A percentile compares a stretch with the other conserved stretches of the same genome.
Evolutionary conservation across 2,888 invertebrate species (phyloP).

Genomic region (Troides aeacus): DNA sequence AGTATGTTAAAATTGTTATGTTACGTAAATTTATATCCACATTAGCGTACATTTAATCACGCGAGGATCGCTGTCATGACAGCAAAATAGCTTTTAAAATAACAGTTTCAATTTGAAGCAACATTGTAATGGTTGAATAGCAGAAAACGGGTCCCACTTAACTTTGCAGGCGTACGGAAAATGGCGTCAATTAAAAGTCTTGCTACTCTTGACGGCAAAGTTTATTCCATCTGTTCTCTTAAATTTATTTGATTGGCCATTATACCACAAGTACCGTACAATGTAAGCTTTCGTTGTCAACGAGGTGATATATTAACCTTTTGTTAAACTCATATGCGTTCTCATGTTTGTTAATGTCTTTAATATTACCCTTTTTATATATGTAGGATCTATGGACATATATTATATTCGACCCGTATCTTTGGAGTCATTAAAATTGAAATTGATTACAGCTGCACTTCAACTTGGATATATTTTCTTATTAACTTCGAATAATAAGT

Average conservation of each 20-base stretch:
- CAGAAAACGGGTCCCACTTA: slow-evolving; percentile 23
- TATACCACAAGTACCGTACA: slow-evolving; percentile 7
- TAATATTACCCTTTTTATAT: neutral
- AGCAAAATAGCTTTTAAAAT: slow-evolving; percentile 25
- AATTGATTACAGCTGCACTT: neutral
- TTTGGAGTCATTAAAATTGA: neutral
- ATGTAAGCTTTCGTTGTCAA: slow-evolving; percentile 4
- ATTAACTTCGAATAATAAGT: slow-evolving; percentile 1
- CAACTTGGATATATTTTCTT: neutral
- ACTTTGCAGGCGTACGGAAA: slow-evolving; percentile 11
- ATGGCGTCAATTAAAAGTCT: slow-evolving; percentile 29
- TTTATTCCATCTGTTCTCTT: slow-evolving; percentile 26
- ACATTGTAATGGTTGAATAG: slow-evolving; percentile 28
- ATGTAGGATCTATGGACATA: too few relatives aligned
- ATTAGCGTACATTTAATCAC: slow-evolving; percentile 10
- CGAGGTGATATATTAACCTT: slow-evolving; percentile 19
- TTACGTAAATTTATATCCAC: slow-evolving; percentile 25
- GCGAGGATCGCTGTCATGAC: slow-evolving; percentile 14
- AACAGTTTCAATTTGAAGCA: slow-evolving; percentile 21
- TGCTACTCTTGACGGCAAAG: slow-evolving; percentile 22
- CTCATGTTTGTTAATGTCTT: slow-evolving; percentile 11
- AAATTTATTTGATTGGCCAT: slow-evolving; percentile 27
- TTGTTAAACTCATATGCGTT: slow-evolving; percentile 11
- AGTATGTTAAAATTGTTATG: slow-evolving; percentile 22
- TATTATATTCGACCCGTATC: too few relatives aligned